A percentile compares a stretch with the other conserved stretches of the same genome.
Conservation (phyloP, 2,888 invertebrate genomes). For the Geophilus truncorum region DNA sequence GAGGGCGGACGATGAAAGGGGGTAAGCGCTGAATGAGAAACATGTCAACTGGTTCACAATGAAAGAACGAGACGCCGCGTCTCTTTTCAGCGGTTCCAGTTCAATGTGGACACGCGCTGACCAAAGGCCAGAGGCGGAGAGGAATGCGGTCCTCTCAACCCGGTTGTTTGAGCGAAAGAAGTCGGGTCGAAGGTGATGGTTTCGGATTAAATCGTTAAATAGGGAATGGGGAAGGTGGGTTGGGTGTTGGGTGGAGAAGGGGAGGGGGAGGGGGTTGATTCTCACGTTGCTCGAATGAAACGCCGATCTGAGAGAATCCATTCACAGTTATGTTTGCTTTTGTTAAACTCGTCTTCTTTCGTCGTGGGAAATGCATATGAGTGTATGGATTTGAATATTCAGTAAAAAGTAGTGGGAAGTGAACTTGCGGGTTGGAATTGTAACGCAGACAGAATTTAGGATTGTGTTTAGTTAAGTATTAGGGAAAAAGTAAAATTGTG, state of each 20-base stretch:
- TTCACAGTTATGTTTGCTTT: not conserved
- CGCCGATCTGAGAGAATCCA: not conserved
- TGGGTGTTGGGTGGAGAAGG: too few relatives aligned
- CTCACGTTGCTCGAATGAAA: not conserved
- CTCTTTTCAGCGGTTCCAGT: not conserved
- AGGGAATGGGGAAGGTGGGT: not conserved
- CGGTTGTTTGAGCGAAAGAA: not conserved
- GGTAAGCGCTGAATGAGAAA: not conserved
- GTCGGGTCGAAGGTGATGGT: not conserved
- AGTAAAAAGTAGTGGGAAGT: too few relatives aligned
- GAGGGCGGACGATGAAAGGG: not conserved
- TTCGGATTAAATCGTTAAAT: not conserved
- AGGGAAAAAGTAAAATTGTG: too few relatives aligned
- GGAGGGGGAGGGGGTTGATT: not conserved
- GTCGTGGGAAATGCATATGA: not conserved
- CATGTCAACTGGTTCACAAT: not conserved
- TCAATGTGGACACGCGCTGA: constrained; percentile 3
- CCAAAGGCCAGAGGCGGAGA: constrained; percentile 3
- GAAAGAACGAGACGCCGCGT: not conserved
- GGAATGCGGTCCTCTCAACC: constrained; percentile 4
- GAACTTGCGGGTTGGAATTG: too few relatives aligned
- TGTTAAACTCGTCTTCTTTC: not conserved
- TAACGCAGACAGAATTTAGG: too few relatives aligned
- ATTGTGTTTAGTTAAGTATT: too few relatives aligned
- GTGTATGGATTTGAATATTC: too few relatives aligned